A percentile compares a stretch with the other conserved stretches of the same genome.
Evolutionary conservation across 1,140 invertebrate genomes (phyloP).

Genomic region (Lepidurus packardi): DNA sequence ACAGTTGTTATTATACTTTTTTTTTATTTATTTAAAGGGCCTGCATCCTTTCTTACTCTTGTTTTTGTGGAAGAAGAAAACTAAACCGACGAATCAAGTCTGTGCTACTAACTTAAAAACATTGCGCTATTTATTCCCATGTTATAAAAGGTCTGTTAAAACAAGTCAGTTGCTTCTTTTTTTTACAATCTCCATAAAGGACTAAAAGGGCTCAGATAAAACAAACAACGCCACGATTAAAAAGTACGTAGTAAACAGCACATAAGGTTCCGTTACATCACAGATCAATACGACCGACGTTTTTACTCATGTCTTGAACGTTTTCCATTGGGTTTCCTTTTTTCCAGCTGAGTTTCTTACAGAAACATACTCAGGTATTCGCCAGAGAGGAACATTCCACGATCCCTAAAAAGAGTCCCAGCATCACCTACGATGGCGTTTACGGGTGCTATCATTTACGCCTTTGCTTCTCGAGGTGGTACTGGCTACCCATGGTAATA

Average conservation of each 20-base stretch:
- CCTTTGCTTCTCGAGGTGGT: neutral
- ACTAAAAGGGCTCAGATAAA: neutral
- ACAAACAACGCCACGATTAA: neutral
- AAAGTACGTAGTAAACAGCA: neutral
- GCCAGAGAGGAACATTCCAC: neutral
- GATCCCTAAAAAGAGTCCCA: neutral
- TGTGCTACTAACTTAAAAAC: neutral
- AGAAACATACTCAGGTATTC: constrained; percentile 11
- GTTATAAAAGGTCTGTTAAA: neutral
- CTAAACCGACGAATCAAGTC: neutral
- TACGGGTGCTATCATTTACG: neutral
- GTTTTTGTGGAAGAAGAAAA: neutral
- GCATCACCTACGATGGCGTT: constrained; percentile 1
- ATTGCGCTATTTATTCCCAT: neutral
- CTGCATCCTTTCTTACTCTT: neutral
- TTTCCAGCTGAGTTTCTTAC: constrained; percentile 26
- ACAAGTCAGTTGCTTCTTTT: neutral
- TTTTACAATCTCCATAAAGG: neutral
- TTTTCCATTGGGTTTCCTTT: neutral
- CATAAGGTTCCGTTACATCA: constrained; percentile 3
- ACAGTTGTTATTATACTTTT: neutral
- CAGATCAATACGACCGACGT: constrained; percentile 18
- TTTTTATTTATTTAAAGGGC: neutral
- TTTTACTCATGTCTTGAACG: neutral
- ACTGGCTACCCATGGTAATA: neutral